Evolutionary conservation across 2,797 vertebrate genomes (phyloP), one percentile per base, ranked within the genome.

Genomic region (Hoplostethus atlanticus): DNA sequence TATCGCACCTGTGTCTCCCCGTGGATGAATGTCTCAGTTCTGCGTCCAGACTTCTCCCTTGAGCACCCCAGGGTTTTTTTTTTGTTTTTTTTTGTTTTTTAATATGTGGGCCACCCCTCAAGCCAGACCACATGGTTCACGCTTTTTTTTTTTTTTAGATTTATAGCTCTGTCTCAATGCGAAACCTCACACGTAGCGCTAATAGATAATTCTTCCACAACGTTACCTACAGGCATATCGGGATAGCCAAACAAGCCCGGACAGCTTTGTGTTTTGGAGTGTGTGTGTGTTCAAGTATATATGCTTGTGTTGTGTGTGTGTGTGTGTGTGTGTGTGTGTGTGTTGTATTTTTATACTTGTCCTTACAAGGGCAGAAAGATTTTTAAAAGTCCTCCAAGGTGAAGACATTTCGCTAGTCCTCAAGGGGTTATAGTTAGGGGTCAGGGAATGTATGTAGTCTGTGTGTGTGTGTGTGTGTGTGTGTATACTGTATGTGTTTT

Each of bases 1-100:
- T 89, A 79, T 91, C 90, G 73, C 90, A 91, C 90, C 87, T 90
- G 88, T 73, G 82, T 85, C 78, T 87, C 81, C 68, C 65, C 21
- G 17, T 55, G 82, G 71, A 89, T 64, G 53, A 79, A 67, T 68
- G 69, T 84, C 58, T 83, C 80, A 76, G 76, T 80, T 79, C 68
- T 64, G 48, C 65, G 56, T 81, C 76, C 79, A 76, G 86, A 84
- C 31, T 16, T 85, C 76, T 79, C 80, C 87, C 80, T 44, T 8
- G 81, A 72, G 81, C 42, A 30, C 69, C 60, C 3, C n/a, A 46
- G 58, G 51, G 47, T 10, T 21, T 21, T 21, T 21, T 21, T 21
- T 21, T 21, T 1, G 21, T 1, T 21, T 21, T 21, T 21, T 21
- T 21, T 21, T 21, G 64, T 47, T 64, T 75, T 76, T 42, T 63